Percentiles rank a stretch among this genome's conserved stretches.
These are phyloP conservation scores for Polyergus mexicanus DNA, from an alignment of 1,140 invertebrate species.

Conservation along the genomic window DNA sequence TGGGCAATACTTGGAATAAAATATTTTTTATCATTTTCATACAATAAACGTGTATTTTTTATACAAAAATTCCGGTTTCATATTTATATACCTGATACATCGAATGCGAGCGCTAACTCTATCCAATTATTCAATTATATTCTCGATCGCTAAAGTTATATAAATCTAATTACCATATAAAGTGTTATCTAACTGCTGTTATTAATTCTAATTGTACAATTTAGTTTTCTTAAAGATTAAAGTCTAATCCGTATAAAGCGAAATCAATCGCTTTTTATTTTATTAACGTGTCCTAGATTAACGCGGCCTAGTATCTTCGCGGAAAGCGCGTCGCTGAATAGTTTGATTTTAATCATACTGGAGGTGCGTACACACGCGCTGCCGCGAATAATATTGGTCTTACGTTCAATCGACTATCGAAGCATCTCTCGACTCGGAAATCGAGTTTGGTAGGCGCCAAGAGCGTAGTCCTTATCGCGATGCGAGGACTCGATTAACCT, in stretches of 20 bases:
- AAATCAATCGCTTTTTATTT: background rate
- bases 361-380: too few relatives aligned
- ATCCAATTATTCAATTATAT: background rate
- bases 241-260: background rate
- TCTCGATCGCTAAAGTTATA: background rate
- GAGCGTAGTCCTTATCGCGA: slow-evolving; percentile 47
- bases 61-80: too few relatives aligned
- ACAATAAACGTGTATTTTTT: too few relatives aligned
- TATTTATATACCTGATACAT: too few relatives aligned
- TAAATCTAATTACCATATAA: slow-evolving; percentile 23
- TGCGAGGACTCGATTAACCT: slow-evolving; percentile 60
- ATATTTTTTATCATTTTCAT: too few relatives aligned
- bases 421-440: slow-evolving; percentile 48
- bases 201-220: slow-evolving; percentile 9
- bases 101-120: too few relatives aligned
- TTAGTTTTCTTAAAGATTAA: background rate
- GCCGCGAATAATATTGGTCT: slow-evolving; percentile 31
- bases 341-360: background rate
- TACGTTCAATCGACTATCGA: slow-evolving; percentile 21
- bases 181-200: slow-evolving; percentile 33
- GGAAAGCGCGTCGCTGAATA: background rate
- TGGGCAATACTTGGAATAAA: too few relatives aligned
- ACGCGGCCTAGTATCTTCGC: background rate
- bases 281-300: background rate
- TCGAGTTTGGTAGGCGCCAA: slow-evolving; percentile 44